A percentile compares a stretch with the other conserved stretches of the same genome.
Evolutionary conservation across 2,888 invertebrate genomes (phyloP).

Genomic region (Cremastobaeus sp.): DNA sequence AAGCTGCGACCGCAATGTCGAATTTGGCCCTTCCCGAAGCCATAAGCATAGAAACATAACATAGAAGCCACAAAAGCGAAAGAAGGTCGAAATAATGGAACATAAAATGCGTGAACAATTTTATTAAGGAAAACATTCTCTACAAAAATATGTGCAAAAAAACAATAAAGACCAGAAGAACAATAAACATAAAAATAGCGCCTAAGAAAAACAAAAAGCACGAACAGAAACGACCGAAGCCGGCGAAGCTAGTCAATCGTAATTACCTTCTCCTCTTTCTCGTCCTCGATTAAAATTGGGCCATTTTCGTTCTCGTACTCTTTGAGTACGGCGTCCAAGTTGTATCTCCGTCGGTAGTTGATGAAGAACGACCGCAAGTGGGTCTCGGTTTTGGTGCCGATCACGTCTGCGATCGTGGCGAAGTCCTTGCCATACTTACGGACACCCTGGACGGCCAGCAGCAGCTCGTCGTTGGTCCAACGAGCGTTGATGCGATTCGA

Average conservation of each 20-base stretch:
- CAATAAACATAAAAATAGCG: too few species aligned
- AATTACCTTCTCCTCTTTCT: conserved; percentile 76
- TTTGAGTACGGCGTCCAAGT: conserved; percentile 90
- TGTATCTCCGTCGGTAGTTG: conserved; percentile 92
- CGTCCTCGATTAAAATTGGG: conserved; percentile 78
- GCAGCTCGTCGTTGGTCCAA: conserved; percentile 95
- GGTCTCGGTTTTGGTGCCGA: conserved; percentile 96
- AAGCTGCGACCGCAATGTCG: too few species aligned
- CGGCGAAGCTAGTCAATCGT: background rate
- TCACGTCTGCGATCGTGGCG: conserved; percentile 94
- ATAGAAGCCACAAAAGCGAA: too few species aligned
- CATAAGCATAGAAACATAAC: too few species aligned
- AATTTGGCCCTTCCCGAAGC: too few species aligned
- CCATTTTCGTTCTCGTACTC: conserved; percentile 91
- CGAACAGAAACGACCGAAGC: background rate
- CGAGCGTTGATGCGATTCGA: conserved; percentile 88
- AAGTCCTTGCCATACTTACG: conserved; percentile 92
- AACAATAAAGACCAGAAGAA: too few species aligned
- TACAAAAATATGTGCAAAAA: too few species aligned
- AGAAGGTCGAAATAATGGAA: too few species aligned
- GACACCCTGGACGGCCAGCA: conserved; percentile 93
- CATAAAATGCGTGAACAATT: too few species aligned
- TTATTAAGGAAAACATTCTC: too few species aligned
- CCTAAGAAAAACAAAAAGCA: background rate
- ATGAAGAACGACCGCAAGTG: conserved; percentile 95